Evolutionary conservation across 2,113 vertebrate species (phyloP).

Genomic region (Vulpes lagopus): DNA sequence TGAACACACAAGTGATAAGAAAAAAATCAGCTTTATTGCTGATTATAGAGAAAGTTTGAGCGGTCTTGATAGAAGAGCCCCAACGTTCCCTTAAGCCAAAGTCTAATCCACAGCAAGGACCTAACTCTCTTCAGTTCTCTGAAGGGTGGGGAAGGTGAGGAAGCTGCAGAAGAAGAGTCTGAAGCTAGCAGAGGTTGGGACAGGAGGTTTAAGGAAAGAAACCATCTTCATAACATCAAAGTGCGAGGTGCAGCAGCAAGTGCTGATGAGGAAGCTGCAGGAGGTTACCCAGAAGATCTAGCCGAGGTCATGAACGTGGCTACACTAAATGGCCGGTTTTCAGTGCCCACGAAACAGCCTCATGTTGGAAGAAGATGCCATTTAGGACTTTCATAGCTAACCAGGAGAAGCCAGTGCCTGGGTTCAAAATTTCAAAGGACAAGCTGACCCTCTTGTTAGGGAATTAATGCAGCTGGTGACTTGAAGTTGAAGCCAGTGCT

Average conservation of each 20-base stretch:
- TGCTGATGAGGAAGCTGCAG: background rate
- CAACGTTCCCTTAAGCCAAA: background rate
- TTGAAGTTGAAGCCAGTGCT: background rate
- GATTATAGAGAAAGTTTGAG: background rate
- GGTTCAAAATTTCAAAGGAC: background rate
- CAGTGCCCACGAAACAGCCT: background rate
- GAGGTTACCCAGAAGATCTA: background rate
- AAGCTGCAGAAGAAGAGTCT: background rate
- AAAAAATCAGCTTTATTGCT: background rate
- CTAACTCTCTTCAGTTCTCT: background rate
- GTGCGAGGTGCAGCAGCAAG: background rate
- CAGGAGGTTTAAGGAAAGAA: background rate
- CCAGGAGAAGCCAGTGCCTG: background rate
- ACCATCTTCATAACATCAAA: background rate
- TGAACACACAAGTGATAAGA: background rate
- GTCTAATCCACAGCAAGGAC: background rate
- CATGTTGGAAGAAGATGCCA: background rate
- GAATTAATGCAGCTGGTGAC: background rate
- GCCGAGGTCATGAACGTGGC: background rate
- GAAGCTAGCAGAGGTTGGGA: background rate
- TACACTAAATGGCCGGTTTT: background rate
- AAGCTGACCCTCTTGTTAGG: background rate
- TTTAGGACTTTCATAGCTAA: background rate
- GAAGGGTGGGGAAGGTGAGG: background rate
- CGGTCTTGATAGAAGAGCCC: background rate